Base-by-base conservation (phyloP, 2,797 vertebrate genomes). In the Molothrus ater region DNA sequence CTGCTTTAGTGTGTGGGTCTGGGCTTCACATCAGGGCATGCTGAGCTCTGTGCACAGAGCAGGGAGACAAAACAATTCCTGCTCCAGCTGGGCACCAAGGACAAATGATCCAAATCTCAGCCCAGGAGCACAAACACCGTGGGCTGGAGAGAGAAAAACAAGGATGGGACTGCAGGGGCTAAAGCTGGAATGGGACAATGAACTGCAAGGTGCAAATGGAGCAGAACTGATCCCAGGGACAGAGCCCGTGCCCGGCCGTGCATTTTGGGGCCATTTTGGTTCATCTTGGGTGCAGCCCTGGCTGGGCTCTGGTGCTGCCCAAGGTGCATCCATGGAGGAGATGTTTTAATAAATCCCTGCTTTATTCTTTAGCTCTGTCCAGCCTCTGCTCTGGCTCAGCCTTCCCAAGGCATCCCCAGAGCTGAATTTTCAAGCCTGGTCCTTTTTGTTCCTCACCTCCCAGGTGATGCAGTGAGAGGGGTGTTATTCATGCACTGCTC, bases 351-450 rank as follows among this genome's bases (percentile, higher is more conserved):
- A 8, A 34, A 57, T 57, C n/a, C 22, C n/a, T 57, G 56, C 22
- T 57, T 17, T 25, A 25, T 17, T 36, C 15, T 59, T 1, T 4
- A 26, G 0, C n/a, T 59, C 56, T 25, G 16, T 4, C 16, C 0
- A 0, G 25, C 1, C 25, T 28, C 17, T 38, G 34, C 1, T 60
- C 17, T 3, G 13, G 36, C 6, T 19, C 59, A 60, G 36, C 59
- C 17, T 38, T 7, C 36, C 0, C 57, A 28, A 60, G 17, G 34
- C 34, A 60, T 19, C 57, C 12, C 25, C 34, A 0, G 24, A 29
- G 14, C 6, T 56, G 3, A 56, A 19, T 26, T 81, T 18, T 10
- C 6, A 78, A 74, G 6, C 1, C 11, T 16, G 7, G 32, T 38
- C 11, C 6, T 15, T 40, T 43, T 9, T 12, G 14, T 15, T 26